phyloP scores from a whole-genome alignment of 2,113 vertebrate genomes.

The Columbina picui region DNA sequence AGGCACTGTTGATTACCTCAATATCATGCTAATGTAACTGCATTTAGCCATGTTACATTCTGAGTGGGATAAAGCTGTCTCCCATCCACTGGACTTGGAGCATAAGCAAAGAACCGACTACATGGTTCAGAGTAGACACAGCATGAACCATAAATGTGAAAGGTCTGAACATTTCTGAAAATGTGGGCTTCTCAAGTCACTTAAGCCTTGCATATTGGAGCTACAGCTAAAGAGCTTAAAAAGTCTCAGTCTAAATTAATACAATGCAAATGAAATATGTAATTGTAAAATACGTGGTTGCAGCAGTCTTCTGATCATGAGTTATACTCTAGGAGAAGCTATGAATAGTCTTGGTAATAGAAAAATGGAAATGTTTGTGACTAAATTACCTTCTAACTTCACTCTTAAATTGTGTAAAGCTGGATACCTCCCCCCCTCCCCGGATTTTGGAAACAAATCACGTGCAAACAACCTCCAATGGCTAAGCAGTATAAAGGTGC shows the following conservation, averaged over 20 bases:
- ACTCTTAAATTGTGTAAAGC: not conserved
- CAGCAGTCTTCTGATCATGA: not conserved
- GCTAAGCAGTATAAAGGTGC: not conserved
- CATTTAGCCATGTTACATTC: not conserved
- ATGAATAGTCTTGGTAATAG: not conserved
- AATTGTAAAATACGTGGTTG: not conserved
- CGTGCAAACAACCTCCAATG: not conserved
- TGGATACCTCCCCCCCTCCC: not conserved
- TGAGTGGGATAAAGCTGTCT: not conserved
- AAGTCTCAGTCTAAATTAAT: not conserved
- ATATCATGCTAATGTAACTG: not conserved
- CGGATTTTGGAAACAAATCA: not conserved
- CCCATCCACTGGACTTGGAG: not conserved
- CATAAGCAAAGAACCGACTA: not conserved
- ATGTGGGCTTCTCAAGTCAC: not conserved
- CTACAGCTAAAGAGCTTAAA: not conserved
- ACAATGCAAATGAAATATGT: not conserved
- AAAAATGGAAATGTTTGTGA: not conserved
- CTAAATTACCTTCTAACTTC: not conserved
- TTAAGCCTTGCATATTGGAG: not conserved
- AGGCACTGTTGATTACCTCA: rapidly evolving
- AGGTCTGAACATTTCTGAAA: not conserved
- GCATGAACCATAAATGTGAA: not conserved
- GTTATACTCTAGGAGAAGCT: not conserved
- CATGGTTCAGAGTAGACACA: not conserved